Evolutionary conservation across 2,113 vertebrate genomes (phyloP).

Genomic region (Planiliza haematocheilus): DNA sequence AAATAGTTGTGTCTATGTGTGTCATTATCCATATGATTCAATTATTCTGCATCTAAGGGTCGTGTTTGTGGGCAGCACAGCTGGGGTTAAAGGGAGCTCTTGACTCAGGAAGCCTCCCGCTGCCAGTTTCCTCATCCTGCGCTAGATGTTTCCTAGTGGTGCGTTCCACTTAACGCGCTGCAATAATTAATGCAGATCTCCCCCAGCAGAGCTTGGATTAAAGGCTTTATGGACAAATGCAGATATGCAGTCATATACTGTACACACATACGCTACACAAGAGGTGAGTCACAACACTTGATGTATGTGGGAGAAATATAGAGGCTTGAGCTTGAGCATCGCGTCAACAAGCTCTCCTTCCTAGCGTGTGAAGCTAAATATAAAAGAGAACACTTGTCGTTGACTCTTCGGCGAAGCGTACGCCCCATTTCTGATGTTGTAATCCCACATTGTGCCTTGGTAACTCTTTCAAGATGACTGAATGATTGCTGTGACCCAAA

Average conservation of each 20-base stretch:
- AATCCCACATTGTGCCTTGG: slow-evolving; percentile 44
- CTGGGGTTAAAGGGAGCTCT: slow-evolving; percentile 30
- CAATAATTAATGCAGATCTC: slow-evolving; percentile 63
- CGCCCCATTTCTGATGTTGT: slow-evolving; percentile 20
- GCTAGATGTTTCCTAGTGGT: slow-evolving; percentile 66
- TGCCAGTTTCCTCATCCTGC: slow-evolving; percentile 33
- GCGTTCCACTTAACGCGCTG: slow-evolving; percentile 27
- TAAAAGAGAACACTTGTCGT: slow-evolving; percentile 31
- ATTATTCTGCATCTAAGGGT: slow-evolving; percentile 31
- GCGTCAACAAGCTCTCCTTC: slow-evolving; percentile 36
- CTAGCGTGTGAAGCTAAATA: slow-evolving; percentile 33
- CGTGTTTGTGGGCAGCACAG: slow-evolving; percentile 1
- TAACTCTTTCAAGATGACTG: slow-evolving; percentile 50
- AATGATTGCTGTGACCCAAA: slow-evolving; percentile 62
- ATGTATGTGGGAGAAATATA: slow-evolving; percentile 22
- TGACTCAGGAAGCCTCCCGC: slow-evolving; percentile 45
- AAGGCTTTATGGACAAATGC: slow-evolving; percentile 17
- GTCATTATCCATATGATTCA: slow-evolving; percentile 21
- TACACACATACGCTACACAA: not conserved
- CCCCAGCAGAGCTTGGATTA: slow-evolving; percentile 19
- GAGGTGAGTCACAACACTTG: slow-evolving; percentile 27
- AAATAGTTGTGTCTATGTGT: slow-evolving; percentile 8
- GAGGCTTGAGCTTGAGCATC: slow-evolving; percentile 24
- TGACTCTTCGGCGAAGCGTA: too few species aligned
- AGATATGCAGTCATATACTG: not conserved